Base-by-base conservation (phyloP, 2,888 invertebrate species). In the Drymonia ruficornis region DNA sequence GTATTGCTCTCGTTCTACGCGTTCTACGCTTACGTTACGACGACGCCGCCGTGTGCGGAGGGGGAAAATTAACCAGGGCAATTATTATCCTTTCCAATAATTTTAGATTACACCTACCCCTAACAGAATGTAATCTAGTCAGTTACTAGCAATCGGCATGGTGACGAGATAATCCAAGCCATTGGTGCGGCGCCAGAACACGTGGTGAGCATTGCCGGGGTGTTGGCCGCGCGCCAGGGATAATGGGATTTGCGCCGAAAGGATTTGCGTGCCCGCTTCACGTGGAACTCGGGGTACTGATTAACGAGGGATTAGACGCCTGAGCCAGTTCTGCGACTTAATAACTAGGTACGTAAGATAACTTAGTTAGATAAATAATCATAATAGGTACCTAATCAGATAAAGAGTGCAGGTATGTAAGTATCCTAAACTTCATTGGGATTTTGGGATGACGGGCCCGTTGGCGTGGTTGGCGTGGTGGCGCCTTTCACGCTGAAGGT, bases 161-260 rank as follows among this genome's bases (percentile, higher is more conserved):
- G 73, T 69, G 70, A 81, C 68, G 77, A 79, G 80, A 81, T 84
- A 84, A 84, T 84, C 83, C 81, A 70, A 72, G 72, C 65, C 75
- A 81, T 80, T 85, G 85, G 83, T 81, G 72, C 74, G 68, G 78
- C 83, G 89, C 88, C 88, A 89, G 81, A 74, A 79, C 72, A 74
- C 75, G 77, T 78, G 77, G 80, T 78, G 72, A 71, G 74, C 65
- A 70, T 73, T 76, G 76, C 72, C 64, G 76, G 71, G 61, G 67
- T 65, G 69, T 83, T 89, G 89, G 89, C 86, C 58, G 65, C 65
- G 65, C 56, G 86, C 89, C 89, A 88, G 83, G 66, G 75, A 79
- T 81, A 83, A 83, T 82, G 74, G 80, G 75, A 74, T 73, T 70
- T 70, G 70, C 70, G 68, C 64, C 67, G 72, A 76, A 76, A 76